Evolutionary conservation across 2,113 vertebrate species (phyloP).

Genomic region (Callipepla squamata): DNA sequence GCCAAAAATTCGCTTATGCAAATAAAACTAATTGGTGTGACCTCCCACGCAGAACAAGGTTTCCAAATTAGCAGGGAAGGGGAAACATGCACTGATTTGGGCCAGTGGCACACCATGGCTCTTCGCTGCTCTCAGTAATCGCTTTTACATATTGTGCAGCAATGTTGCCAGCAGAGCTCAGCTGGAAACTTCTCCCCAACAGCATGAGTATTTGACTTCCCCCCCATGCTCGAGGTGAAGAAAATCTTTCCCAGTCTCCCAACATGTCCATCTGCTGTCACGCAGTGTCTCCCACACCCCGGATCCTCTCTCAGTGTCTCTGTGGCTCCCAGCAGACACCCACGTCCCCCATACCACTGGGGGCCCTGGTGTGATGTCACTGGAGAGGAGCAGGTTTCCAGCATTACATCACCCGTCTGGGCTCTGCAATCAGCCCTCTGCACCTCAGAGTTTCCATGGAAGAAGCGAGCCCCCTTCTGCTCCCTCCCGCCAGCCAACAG

Average conservation of each 20-base stretch:
- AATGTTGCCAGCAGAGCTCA: background rate
- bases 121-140: background rate
- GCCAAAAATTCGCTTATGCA: background rate
- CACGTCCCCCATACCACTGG: conserved; percentile 17
- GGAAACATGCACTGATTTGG: background rate
- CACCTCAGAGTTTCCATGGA: conserved; percentile 80
- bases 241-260: background rate
- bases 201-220: background rate
- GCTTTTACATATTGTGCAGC: background rate
- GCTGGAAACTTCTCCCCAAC: conserved; percentile 39
- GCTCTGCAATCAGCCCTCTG: conserved; percentile 18
- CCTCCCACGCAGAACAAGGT: background rate
- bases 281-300: background rate
- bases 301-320: rapidly evolving
- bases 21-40: background rate
- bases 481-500: background rate
- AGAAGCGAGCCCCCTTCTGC: conserved; percentile 27
- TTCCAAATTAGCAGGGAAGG: background rate
- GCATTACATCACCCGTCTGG: conserved; percentile 71
- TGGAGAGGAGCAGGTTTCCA: conserved; percentile 59
- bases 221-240: background rate
- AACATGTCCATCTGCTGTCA: background rate
- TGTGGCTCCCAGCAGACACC: background rate
- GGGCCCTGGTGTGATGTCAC: conserved; percentile 72
- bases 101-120: rapidly evolving